Base-by-base conservation (phyloP, 2,113 vertebrate species). In the Ictalurus furcatus region DNA sequence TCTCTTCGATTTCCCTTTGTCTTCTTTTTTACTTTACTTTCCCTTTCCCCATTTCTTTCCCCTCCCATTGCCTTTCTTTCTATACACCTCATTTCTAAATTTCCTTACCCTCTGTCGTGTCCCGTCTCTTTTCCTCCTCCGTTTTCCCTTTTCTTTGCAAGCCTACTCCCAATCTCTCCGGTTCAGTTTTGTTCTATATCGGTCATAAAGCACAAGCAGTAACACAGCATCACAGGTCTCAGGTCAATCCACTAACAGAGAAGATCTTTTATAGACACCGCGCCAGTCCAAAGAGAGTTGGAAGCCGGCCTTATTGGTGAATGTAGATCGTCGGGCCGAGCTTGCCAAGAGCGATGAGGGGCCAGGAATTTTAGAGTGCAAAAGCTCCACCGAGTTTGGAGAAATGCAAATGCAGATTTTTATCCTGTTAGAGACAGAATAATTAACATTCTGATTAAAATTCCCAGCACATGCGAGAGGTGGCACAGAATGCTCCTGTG, bases 361-460 rank as follows among this genome's bases (percentile, higher is more conserved):
- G 59, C 74, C 52, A 40, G 30, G 40, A 52, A 63, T 34, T 6
- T 16, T 2, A 37, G 85, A 82, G 74, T 63, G 81, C 84, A 88
- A 73, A 87, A 82, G 28, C 25, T 17, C 12, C 52, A 40, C 61
- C 17, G 83, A 73, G 80, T 85, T 71, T 88, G 25, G 87, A 81
- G 76, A 52, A 65, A 94, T 92, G 91, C 88, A 94, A 95, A 94
- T 92, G 71, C 91, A 91, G 83, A 92, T 90, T 92, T 92, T 93
- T 92, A 93, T 92, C 93, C 89, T 89, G 88, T 91, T 82, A 81
- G 90, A 88, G 90, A 88, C 56, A 61, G 63, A 91, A 92, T 93
- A 93, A 95, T 95, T 95, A 94, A 92, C 91, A 94, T 95, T 93
- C 92, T 87, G 87, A 95, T 95, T 95, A 94, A 92, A 90, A 95